Evolutionary conservation across 2,113 vertebrate species (phyloP), one percentile per base, ranked within the genome.

Genomic region (Peromyscus californicus): DNA sequence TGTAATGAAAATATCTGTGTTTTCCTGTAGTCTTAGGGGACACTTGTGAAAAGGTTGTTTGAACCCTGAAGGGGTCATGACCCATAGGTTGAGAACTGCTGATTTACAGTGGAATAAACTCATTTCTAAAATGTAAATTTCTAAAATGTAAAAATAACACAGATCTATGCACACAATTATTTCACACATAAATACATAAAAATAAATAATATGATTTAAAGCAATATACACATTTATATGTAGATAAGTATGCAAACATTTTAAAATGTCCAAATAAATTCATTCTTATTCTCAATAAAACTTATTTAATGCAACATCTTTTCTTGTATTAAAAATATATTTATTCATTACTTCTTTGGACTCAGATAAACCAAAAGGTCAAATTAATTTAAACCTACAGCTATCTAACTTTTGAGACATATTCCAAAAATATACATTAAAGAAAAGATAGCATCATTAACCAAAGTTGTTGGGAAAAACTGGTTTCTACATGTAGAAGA

Each of bases 241-340:
- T n/a, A 61, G 15, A 31, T 48, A 70, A 48, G 4, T 48, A 39
- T 74, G 26, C 15, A 96, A 65, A 2, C 31, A 80, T 76, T 93
- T 93, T 39, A 69, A 80, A 86, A 89, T 48, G 54, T 75, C 1
- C 5, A 65, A 92, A 88, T 29, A 95, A 78, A 93, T 67, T 13
- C 39, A 96, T 88, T 5, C 1, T 76, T 76, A 29, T 59, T 94
- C 33, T 80, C 69, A 75, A 0, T 54, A 93, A 97, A 93, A 88
- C 5, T 22, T 93, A 79, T 51, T 61, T 74, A 69, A 90, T 69
- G 93, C 42, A 91, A 79, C 29, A 82, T 61, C 21, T 4, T 91
- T 83, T 85, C 12, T 85, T 79, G 16, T 69, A 63, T 88, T 74
- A 91, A 97, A 80, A 79, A 10, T n/a, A 24, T 87, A 90, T 84